Conservation (phyloP, 2,113 vertebrate genomes). For the Rhinoderma darwinii region DNA sequence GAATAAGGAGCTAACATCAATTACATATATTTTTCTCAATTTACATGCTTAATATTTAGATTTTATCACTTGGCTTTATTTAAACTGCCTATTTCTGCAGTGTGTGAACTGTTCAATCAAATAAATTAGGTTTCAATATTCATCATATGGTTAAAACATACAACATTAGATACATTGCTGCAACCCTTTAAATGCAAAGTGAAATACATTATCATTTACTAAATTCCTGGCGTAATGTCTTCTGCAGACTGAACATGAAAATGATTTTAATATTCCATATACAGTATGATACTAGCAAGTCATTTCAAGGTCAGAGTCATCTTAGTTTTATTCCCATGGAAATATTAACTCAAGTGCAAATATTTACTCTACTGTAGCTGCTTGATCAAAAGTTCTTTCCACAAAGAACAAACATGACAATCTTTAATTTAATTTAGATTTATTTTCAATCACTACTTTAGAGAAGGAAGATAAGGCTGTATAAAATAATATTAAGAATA, state of each 20-base stretch:
- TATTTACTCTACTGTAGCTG: constrained; percentile 21
- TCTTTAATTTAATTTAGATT: constrained; percentile 32
- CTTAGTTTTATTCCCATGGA: constrained; percentile 41
- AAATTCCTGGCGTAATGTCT: constrained; percentile 40
- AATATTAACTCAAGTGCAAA: constrained; percentile 39
- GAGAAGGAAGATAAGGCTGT: not conserved
- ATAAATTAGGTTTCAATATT: constrained; percentile 27
- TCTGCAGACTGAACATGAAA: constrained; percentile 32
- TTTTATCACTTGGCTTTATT: constrained; percentile 35
- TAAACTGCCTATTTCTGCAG: constrained; percentile 32
- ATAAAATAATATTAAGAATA: not conserved
- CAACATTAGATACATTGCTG: constrained; percentile 38
- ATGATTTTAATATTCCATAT: constrained; percentile 40
- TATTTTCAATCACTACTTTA: not conserved
- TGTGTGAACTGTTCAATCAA: constrained; percentile 16
- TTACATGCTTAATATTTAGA: constrained; percentile 33
- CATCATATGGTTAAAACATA: constrained; percentile 42
- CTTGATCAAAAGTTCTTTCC: constrained; percentile 3
- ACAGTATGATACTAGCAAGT: not conserved
- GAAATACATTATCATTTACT: constrained; percentile 39
- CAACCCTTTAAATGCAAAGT: constrained; percentile 35
- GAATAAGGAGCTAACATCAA: constrained; percentile 37
- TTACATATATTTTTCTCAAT: constrained; percentile 1
- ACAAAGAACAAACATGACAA: not conserved
- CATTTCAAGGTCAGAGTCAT: constrained; percentile 51